Evolutionary conservation across 37 sponge, comb jelly and placozoan species (phyloP).

Genomic region (Agelas oroides): DNA sequence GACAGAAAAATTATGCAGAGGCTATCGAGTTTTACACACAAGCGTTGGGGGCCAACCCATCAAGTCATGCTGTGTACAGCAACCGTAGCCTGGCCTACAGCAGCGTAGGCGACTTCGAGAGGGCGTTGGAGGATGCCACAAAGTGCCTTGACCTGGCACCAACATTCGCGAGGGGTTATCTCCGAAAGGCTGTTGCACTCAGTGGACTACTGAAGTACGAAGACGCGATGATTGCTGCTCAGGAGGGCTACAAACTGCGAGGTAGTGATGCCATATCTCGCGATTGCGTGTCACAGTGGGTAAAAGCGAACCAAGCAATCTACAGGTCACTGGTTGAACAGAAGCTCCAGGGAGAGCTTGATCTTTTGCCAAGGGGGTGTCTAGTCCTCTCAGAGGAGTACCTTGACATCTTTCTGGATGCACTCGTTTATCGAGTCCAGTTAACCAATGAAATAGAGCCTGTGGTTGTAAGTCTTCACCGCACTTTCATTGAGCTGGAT

Average conservation of each 20-base stretch:
- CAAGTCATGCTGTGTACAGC: slow-evolving; percentile 42
- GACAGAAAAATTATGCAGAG: background rate
- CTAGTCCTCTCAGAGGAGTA: slow-evolving; percentile 18
- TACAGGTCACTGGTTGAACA: background rate
- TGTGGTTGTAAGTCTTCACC: background rate
- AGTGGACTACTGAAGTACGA: background rate
- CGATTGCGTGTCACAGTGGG: slow-evolving; percentile 29
- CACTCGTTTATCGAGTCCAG: background rate
- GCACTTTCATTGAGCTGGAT: slow-evolving; percentile 12
- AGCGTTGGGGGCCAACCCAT: slow-evolving; percentile 13
- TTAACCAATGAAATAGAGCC: background rate
- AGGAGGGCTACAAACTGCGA: slow-evolving; percentile 42
- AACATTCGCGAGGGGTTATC: slow-evolving; percentile 36
- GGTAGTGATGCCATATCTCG: slow-evolving; percentile 27
- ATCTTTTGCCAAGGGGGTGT: slow-evolving; percentile 17
- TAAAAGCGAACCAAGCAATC: slow-evolving; percentile 11
- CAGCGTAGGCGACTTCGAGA: slow-evolving; percentile 22
- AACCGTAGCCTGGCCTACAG: slow-evolving; percentile 49
- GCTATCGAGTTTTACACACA: slow-evolving; percentile 10
- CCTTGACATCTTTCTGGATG: slow-evolving; percentile 5
- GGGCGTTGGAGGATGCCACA: slow-evolving; percentile 39
- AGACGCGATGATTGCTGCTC: slow-evolving; percentile 33
- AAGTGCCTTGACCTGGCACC: slow-evolving; percentile 38
- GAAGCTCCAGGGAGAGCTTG: background rate
- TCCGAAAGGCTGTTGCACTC: slow-evolving; percentile 34